Percentiles rank a stretch among this genome's conserved stretches.
Evolutionary conservation across 1,140 invertebrate genomes (phyloP).

Genomic region (Lepidurus apus): DNA sequence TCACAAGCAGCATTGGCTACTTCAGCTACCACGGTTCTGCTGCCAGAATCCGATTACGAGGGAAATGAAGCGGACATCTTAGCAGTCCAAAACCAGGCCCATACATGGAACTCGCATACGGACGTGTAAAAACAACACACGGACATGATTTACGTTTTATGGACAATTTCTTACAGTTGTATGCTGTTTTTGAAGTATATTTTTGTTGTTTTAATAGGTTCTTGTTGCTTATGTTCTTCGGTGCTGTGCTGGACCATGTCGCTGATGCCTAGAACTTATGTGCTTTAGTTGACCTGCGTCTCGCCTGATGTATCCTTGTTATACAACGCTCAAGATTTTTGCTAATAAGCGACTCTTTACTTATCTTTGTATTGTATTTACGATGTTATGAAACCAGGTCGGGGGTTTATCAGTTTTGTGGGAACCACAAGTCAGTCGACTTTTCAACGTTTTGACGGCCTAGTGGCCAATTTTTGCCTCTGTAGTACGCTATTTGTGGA

Average conservation of each 20-base stretch:
- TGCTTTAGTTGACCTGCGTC: neutral
- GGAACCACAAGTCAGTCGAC: neutral
- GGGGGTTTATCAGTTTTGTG: neutral
- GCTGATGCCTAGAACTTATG: neutral
- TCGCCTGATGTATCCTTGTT: neutral
- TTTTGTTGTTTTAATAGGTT: neutral
- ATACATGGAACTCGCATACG: neutral
- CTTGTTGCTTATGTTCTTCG: neutral
- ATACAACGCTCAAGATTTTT: constrained; percentile 8
- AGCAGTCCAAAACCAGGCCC: neutral
- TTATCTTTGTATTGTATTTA: neutral
- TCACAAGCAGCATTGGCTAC: neutral
- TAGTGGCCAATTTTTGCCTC: neutral
- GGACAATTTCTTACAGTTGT: neutral
- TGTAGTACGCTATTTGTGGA: neutral
- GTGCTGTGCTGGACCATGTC: constrained; percentile 6
- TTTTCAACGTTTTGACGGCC: neutral
- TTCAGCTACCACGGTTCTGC: neutral
- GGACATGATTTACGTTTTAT: neutral
- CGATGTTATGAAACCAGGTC: neutral
- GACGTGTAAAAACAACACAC: neutral
- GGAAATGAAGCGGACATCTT: neutral
- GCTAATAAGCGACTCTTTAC: neutral
- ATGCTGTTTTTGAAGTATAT: neutral
- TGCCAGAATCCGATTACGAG: neutral